Percentiles rank a stretch among this genome's conserved stretches.
Evolutionary conservation across 2,113 vertebrate genomes (phyloP).

Genomic region (Callospermophilus lateralis): DNA sequence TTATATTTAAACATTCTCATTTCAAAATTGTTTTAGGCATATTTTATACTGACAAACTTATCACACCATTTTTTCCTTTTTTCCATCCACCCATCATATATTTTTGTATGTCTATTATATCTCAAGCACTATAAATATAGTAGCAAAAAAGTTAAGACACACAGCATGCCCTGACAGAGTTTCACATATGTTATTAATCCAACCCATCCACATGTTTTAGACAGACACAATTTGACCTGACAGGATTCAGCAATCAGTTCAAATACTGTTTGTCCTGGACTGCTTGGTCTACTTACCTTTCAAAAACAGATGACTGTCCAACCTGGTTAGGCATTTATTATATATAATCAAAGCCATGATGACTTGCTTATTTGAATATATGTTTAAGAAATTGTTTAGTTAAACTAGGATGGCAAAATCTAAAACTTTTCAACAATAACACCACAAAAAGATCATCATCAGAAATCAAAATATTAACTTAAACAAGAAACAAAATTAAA

Average conservation of each 20-base stretch:
- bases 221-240: neutral
- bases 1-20: neutral
- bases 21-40: neutral
- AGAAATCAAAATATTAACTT: neutral
- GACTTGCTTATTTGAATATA: slow-evolving; percentile 51
- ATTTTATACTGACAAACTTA: slow-evolving; percentile 1
- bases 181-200: neutral
- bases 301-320: neutral
- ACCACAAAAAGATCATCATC: slow-evolving; percentile 6
- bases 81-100: neutral
- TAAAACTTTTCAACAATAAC: slow-evolving; percentile 29
- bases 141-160: neutral
- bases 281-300: neutral
- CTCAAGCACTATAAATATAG: neutral
- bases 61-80: neutral
- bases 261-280: neutral
- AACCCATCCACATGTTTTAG: neutral
- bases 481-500: slow-evolving; percentile 42
- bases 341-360: neutral
- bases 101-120: neutral
- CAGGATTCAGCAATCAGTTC: neutral
- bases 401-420: slow-evolving; percentile 31
- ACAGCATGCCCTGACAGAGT: neutral
- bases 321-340: neutral
- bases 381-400: slow-evolving; percentile 19